Percentiles rank a stretch among this genome's conserved stretches.
Evolutionary conservation across 1,140 invertebrate genomes (phyloP).

Genomic region (Hetaerina americana): DNA sequence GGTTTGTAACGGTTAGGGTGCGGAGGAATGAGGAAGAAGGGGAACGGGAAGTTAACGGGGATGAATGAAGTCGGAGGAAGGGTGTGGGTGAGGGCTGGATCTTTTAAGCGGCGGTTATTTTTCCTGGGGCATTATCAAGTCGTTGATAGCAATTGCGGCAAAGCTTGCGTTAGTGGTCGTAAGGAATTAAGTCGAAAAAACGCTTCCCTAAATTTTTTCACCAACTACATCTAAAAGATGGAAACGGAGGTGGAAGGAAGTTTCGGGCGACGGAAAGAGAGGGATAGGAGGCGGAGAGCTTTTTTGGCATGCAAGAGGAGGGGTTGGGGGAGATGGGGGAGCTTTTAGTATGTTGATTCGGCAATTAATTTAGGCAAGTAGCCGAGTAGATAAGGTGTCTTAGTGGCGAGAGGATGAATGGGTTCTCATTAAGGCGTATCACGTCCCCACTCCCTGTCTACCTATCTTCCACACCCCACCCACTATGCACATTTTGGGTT

Average conservation of each 20-base stretch:
- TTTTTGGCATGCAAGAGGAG: background rate
- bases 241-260: too few relatives aligned
- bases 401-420: background rate
- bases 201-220: too few relatives aligned
- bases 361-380: background rate
- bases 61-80: background rate
- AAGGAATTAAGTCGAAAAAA: background rate
- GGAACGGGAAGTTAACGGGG: background rate
- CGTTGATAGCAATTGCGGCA: background rate
- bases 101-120: background rate
- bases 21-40: background rate
- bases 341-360: background rate
- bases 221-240: too few relatives aligned
- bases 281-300: background rate
- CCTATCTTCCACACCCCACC: too few relatives aligned
- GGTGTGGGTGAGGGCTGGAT: background rate
- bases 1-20: too few relatives aligned
- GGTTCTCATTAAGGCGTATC: background rate
- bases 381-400: background rate
- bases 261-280: too few relatives aligned
- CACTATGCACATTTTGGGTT: background rate
- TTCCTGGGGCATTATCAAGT: background rate
- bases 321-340: background rate
- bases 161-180: too few relatives aligned
- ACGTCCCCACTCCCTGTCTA: background rate